Percentiles rank a stretch among this genome's conserved stretches.
These are phyloP conservation scores for Campoplex nolae DNA, from an alignment of 2,888 invertebrate species.

Conservation along the genomic window DNA sequence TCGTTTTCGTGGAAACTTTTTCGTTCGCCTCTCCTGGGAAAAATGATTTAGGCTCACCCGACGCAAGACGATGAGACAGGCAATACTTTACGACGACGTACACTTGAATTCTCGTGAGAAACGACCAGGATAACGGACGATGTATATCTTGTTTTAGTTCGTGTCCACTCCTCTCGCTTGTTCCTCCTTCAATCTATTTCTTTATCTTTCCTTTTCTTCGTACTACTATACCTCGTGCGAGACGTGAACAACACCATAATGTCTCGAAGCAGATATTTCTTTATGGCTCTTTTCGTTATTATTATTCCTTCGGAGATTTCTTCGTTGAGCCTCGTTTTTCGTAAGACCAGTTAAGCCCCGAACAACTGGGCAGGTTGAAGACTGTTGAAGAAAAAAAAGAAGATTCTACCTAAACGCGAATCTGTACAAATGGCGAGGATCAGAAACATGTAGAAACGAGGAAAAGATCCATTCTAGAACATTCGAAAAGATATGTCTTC, in stretches of 20 bases:
- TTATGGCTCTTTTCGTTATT: constrained; percentile 65
- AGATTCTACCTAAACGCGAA: constrained; percentile 23
- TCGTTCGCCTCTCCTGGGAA: constrained; percentile 57
- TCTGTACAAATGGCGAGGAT: constrained; percentile 15
- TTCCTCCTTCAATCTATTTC: constrained; percentile 61
- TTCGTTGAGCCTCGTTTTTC: constrained; percentile 28
- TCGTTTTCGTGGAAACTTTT: constrained; percentile 68
- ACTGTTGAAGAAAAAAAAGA: constrained; percentile 17
- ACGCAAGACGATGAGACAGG: constrained; percentile 78
- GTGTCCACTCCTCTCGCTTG: constrained; percentile 51
- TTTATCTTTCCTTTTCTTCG: constrained; percentile 63
- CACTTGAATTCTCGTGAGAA: constrained; percentile 67
- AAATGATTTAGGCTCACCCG: constrained; percentile 76
- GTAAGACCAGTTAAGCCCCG: constrained; percentile 24
- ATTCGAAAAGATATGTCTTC: constrained; percentile 45
- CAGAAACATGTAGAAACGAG: neutral
- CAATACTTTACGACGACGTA: constrained; percentile 72
- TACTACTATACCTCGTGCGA: constrained; percentile 36
- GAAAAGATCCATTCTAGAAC: constrained; percentile 12
- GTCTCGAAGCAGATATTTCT: constrained; percentile 61
- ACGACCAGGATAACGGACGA: constrained; percentile 67
- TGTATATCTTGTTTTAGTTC: constrained; percentile 68
- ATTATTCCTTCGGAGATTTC: constrained; percentile 63
- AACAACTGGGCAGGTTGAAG: constrained; percentile 27
- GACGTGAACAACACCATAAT: constrained; percentile 56